phyloP scores from a whole-genome alignment of 37 sponge, comb jelly and placozoan species.

The Spongia lamella region DNA sequence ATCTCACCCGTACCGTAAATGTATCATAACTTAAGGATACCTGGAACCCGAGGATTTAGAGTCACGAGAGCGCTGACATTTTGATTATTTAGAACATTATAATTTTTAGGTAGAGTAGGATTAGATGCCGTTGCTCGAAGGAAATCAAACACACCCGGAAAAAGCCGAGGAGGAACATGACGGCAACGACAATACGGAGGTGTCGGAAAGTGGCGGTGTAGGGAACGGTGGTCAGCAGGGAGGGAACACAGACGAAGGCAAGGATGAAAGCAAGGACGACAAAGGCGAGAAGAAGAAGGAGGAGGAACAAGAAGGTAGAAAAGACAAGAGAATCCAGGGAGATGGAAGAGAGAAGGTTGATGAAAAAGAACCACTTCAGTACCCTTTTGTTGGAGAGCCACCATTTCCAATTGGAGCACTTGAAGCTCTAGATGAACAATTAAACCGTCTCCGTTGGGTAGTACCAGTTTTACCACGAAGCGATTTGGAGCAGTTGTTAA shows the following conservation, averaged over 20 bases:
- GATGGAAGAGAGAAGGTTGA: constrained; percentile 7
- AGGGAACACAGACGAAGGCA: not conserved
- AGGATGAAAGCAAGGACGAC: constrained; percentile 4
- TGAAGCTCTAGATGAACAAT: constrained; percentile 68
- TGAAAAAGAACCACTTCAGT: constrained; percentile 3
- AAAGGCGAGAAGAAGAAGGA: constrained; percentile 8
- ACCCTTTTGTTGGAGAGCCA: not conserved
- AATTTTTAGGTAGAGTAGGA: too few relatives aligned
- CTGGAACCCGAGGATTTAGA: too few relatives aligned
- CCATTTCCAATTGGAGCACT: constrained; percentile 63
- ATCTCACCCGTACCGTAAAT: too few relatives aligned
- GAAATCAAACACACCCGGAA: too few relatives aligned
- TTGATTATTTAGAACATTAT: too few relatives aligned
- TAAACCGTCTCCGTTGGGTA: constrained; percentile 82
- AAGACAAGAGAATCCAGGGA: not conserved
- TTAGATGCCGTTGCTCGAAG: too few relatives aligned
- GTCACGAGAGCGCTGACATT: too few relatives aligned
- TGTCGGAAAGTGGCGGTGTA: not conserved
- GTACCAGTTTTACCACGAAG: constrained; percentile 85
- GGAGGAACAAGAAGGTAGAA: not conserved
- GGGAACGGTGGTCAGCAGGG: constrained; percentile 16
- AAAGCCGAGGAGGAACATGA: too few relatives aligned
- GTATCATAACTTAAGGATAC: too few relatives aligned
- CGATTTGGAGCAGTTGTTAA: constrained; percentile 77
- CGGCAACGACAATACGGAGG: too few relatives aligned